phyloP scores from a whole-genome alignment of 2,888 invertebrate species.

The Netelia melanura region DNA sequence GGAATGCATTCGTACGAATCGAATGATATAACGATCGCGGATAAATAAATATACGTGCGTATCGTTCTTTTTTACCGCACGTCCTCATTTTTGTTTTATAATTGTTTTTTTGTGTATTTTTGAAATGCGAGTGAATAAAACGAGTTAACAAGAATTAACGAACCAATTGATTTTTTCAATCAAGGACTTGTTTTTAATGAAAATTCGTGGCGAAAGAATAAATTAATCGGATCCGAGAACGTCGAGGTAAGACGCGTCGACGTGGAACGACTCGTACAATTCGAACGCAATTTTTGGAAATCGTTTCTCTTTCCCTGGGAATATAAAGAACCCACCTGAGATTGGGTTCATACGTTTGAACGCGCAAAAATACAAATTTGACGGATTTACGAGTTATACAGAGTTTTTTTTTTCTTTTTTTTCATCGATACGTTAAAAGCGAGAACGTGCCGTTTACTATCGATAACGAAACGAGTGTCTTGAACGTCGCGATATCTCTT shows the following conservation, averaged over 20 bases:
- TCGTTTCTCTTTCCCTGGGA: not conserved
- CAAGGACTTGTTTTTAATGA: not conserved
- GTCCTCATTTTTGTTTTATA: not conserved
- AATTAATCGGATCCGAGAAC: not conserved
- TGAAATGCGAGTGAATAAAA: not conserved
- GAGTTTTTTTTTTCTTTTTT: not conserved
- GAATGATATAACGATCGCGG: slow-evolving; percentile 42
- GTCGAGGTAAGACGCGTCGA: not conserved
- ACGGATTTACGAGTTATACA: not conserved
- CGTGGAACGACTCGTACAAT: not conserved
- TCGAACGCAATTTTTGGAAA: not conserved
- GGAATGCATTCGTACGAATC: slow-evolving; percentile 48
- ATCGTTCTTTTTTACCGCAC: not conserved
- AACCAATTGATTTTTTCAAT: not conserved
- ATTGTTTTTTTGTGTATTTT: not conserved
- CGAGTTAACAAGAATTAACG: not conserved
- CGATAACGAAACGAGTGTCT: slow-evolving; percentile 13
- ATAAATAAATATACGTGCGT: slow-evolving; percentile 10
- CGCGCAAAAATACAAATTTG: not conserved
- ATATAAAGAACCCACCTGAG: not conserved
- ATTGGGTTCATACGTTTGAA: no score
- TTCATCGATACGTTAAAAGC: slow-evolving; percentile 9
- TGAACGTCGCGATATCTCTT: slow-evolving; percentile 37
- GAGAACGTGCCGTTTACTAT: not conserved
- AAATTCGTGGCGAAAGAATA: not conserved